Evolutionary conservation across 2,113 vertebrate species (phyloP), one percentile per base, ranked within the genome.

Genomic region (Laticauda laticaudata): DNA sequence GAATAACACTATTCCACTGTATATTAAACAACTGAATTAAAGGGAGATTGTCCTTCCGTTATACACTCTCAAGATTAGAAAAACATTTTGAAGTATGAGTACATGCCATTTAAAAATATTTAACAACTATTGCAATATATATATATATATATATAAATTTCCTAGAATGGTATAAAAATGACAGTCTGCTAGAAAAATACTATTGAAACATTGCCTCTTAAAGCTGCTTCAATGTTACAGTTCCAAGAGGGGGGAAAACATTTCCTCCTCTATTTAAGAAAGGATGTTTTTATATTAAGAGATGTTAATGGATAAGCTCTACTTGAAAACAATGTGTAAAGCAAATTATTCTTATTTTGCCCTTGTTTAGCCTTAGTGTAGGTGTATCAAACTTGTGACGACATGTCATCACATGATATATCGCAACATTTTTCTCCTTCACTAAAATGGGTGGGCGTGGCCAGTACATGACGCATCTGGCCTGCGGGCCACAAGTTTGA

Each of bases 11-110:
- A 39, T 43, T 81, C 34, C 75, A 81, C 3, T 23, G 75, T 43
- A 81, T 81, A 81, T 81, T 81, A 43, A 81, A 81, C 34, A 81
- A 81, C 20, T 39, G 75, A 81, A 81, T 81, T 81, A 81, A 81
- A 81, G 75, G 43, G 75, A 81, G 7, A 75, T 75, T 43, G 75
- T 81, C 75, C 75, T 81, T 81, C 90, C 85, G 69, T 64, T 87
- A 26, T 39, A 92, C 54, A 39, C 93, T 87, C 64, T 91, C 93
- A 92, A 93, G 91, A 92, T 56, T 89, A 53, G 53, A 29, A 61
- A 39, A 94, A 90, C n/a, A 43, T n/a, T 81, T 69, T 24, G 15
- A 94, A 93, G 92, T 4, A 54, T 0, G 59, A 93, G 85, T 23
- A 20, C 26, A 24, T 75, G 48, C 7, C 24, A 54, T 43, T 86